Conservation (phyloP, 2,113 vertebrate species). For the Noturus placidus region DNA sequence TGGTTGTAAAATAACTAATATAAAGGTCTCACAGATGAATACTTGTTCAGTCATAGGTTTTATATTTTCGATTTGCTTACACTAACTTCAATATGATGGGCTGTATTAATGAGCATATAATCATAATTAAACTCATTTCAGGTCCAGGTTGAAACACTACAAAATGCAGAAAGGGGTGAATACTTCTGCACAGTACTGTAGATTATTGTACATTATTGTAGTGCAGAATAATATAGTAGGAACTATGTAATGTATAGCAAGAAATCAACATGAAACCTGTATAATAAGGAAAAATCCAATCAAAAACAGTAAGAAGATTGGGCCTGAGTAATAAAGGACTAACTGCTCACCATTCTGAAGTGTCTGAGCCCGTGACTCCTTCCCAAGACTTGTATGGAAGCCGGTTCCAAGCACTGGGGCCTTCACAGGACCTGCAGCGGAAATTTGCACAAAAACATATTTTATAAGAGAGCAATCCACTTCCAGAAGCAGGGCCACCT, state of each 20-base stretch:
- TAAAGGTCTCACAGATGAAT: not conserved
- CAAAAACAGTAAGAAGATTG: not conserved
- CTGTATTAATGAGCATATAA: not conserved
- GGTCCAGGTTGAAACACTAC: not conserved
- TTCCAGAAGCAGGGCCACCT: not conserved
- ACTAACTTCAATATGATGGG: not conserved
- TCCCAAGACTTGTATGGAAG: slow-evolving; percentile 90
- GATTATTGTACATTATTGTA: not conserved
- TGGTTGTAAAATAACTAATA: not conserved
- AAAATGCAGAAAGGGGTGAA: not conserved
- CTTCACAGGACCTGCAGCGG: slow-evolving; percentile 82
- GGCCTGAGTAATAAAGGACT: not conserved
- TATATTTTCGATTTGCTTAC: not conserved
- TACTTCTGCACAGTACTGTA: not conserved
- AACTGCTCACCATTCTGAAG: slow-evolving; percentile 85
- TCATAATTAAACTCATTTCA: not conserved
- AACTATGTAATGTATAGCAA: not conserved
- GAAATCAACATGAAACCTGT: not conserved
- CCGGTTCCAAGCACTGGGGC: slow-evolving; percentile 84
- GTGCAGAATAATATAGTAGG: not conserved
- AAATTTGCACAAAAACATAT: slow-evolving; percentile 20
- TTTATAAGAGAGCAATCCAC: not conserved
- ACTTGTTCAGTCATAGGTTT: not conserved
- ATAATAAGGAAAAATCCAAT: not conserved
- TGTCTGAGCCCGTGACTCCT: slow-evolving; percentile 92